A percentile compares a stretch with the other conserved stretches of the same genome.
These are phyloP conservation scores for Catonia carolina DNA, from an alignment of 2,888 invertebrate genomes.

Conservation along the genomic window DNA sequence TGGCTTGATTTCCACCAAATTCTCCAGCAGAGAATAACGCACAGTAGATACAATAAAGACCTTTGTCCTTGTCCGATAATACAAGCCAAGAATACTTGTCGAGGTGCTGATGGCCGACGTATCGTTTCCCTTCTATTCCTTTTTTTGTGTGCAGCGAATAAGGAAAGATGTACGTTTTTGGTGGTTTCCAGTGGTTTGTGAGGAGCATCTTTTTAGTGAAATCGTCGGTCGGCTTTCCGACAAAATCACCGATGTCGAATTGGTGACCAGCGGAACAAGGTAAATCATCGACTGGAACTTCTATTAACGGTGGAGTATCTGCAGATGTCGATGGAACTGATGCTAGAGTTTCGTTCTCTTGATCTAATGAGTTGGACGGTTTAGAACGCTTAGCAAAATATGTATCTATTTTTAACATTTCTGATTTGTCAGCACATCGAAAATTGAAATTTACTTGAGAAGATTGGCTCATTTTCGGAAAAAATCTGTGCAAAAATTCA, in stretches of 20 bases:
- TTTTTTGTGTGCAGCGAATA: slow-evolving; percentile 24
- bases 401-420: too few relatives aligned
- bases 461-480: too few relatives aligned
- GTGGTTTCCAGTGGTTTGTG: slow-evolving; percentile 19
- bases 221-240: slow-evolving; percentile 6
- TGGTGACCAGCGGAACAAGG: too few relatives aligned
- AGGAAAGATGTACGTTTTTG: slow-evolving; percentile 23
- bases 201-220: neutral
- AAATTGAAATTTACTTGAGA: too few relatives aligned
- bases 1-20: slow-evolving; percentile 25
- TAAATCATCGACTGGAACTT: too few relatives aligned
- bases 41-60: slow-evolving; percentile 30
- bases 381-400: too few relatives aligned
- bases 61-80: slow-evolving; percentile 17
- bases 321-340: too few relatives aligned
- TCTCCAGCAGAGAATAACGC: slow-evolving; percentile 24
- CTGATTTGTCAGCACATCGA: too few relatives aligned
- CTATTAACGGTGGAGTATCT: too few relatives aligned
- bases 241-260: slow-evolving; percentile 10
- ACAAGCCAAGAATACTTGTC: slow-evolving; percentile 24
- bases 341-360: too few relatives aligned
- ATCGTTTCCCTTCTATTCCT: slow-evolving; percentile 21
- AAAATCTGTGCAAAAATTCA: too few relatives aligned
- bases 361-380: too few relatives aligned
- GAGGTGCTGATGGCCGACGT: slow-evolving; percentile 23